phyloP scores from a whole-genome alignment of 2,113 vertebrate species.

The Archocentrus centrarchus region DNA sequence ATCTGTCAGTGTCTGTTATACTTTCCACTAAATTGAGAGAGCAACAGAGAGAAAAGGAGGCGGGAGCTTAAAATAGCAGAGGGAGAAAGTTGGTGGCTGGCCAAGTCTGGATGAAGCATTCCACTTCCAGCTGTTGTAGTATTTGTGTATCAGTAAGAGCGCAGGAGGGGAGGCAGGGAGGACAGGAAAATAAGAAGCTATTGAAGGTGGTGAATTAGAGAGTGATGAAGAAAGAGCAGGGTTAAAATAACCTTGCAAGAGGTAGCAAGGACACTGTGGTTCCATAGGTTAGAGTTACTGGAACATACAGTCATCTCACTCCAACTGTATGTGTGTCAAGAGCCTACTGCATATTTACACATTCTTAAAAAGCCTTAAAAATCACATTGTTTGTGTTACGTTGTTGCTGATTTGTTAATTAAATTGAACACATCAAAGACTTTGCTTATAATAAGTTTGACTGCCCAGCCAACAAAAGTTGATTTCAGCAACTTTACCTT shows the following conservation, averaged over 20 bases:
- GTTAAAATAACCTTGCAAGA: neutral
- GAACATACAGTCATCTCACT: neutral
- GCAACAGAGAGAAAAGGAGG: constrained; percentile 57
- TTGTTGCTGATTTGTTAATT: too few relatives aligned
- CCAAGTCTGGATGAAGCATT: constrained; percentile 78
- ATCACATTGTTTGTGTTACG: too few relatives aligned
- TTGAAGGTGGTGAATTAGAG: constrained; percentile 27
- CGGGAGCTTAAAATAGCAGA: constrained; percentile 77
- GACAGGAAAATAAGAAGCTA: constrained; percentile 3
- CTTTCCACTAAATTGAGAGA: constrained; percentile 73
- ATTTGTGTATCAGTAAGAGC: constrained; percentile 58
- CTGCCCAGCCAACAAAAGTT: neutral
- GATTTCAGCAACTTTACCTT: neutral
- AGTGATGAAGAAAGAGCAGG: constrained; percentile 17
- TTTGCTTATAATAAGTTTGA: neutral
- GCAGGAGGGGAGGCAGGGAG: constrained; percentile 30
- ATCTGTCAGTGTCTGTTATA: constrained; percentile 72
- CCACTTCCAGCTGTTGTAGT: constrained; percentile 70
- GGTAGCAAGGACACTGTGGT: neutral
- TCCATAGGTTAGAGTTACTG: constrained; percentile 2
- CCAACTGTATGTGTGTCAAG: neutral
- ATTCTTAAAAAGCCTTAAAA: too few relatives aligned
- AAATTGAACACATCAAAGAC: too few relatives aligned
- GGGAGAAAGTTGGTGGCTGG: constrained; percentile 72
- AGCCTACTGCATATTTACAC: neutral